These are phyloP conservation scores for Enteromius afrohamiltoni DNA, from an alignment of 2,797 vertebrate genomes.

Conservation along the genomic window DNA sequence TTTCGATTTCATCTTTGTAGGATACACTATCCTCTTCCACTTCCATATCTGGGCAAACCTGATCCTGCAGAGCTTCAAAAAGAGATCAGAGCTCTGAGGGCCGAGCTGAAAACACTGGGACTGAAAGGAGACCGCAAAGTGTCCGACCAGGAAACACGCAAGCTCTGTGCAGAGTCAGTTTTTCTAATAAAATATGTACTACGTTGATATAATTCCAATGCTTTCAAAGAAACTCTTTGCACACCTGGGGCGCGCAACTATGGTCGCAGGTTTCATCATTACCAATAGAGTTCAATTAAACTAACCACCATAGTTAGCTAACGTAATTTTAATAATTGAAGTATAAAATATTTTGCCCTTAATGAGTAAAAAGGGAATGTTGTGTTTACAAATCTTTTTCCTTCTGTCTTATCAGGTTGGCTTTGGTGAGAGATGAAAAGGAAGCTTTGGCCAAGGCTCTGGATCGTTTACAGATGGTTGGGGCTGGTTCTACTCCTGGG, in stretches of 20 bases:
- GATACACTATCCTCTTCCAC: conserved; percentile 92
- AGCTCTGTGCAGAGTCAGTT: conserved; percentile 85
- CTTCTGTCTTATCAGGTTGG: conserved; percentile 72
- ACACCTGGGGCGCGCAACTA: not conserved
- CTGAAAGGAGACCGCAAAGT: conserved; percentile 71
- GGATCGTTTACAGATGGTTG: conserved; percentile 75
- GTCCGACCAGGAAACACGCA: conserved; percentile 80
- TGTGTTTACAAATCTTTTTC: not conserved
- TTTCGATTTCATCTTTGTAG: conserved; percentile 63
- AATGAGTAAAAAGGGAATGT: not conserved
- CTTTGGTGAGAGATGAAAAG: conserved; percentile 82
- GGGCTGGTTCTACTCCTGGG: conserved; percentile 66
- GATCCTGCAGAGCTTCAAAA: conserved; percentile 87
- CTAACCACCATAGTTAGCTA: too few relatives aligned
- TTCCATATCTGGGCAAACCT: conserved; percentile 89
- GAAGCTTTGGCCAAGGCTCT: conserved; percentile 78
- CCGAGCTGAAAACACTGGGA: conserved; percentile 78
- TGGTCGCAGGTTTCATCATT: too few relatives aligned
- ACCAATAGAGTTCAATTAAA: too few relatives aligned
- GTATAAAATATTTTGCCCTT: not conserved
- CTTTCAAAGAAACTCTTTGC: not conserved
- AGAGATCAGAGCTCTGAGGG: conserved; percentile 84
- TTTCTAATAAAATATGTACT: conserved; percentile 1
- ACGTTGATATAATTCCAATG: not conserved
- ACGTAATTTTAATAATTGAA: not conserved